Evolutionary conservation across 2,113 vertebrate species (phyloP), one percentile per base, ranked within the genome.

Genomic region (Oncorhynchus kisutch): DNA sequence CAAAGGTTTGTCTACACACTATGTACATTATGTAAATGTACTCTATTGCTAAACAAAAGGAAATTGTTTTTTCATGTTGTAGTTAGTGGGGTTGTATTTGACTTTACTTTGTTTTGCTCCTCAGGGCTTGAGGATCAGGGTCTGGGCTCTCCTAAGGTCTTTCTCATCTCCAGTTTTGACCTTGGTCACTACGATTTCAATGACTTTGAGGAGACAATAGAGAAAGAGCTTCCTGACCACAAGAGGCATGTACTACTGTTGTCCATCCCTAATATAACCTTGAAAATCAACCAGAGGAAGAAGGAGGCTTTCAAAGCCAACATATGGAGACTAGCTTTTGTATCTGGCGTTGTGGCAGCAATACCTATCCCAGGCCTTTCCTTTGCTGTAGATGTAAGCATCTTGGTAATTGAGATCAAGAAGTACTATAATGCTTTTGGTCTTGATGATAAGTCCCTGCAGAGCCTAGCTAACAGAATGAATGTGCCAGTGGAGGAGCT

Each of bases 391-490:
- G 91, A 94, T 24, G 71, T 90, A 0, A 22, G 70, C 0, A 84
- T 93, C 31, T 81, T 94, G 20, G 13, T 88, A 2, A 73, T 34
- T 27, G 83, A 86, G 0, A 74, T 93, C 76, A 75, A 78, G 0
- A 74, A 29, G 18, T 93, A 93, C 73, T 88, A 89, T 67, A 60
- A 57, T 49, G 84, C 80, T 73, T 94, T 94, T 1, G 88, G 91
- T 73, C 81, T 93, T 66, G 92, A 93, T 3, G 85, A 91, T 0
- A 75, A 85, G 24, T 90, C 91, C 0, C 84, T 94, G 81, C 34
- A 79, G 60, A 89, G 69, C 65, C 83, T 93, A 72, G 90, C 92
- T 0, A 76, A 86, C 57, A 89, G 86, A 69, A 86, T 88, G 82
- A 85, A 74, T 60, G 90, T 90, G 45, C 81, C 39, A 9, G 39